These are phyloP conservation scores for Thomomys bottae DNA, from an alignment of 2,113 vertebrate species.

Conservation along the genomic window DNA sequence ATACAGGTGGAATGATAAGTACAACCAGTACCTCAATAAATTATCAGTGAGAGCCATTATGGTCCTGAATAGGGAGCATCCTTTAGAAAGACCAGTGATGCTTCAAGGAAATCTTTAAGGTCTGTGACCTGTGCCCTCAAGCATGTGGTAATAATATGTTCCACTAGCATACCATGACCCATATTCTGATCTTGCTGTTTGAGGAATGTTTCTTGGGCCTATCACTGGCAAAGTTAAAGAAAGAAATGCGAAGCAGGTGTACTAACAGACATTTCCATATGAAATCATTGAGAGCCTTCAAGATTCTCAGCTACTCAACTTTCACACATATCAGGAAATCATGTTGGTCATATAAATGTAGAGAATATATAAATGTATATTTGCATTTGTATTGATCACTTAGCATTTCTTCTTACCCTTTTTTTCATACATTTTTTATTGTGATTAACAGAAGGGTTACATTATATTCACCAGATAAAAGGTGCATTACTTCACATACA, in stretches of 20 bases:
- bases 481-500: too few species aligned
- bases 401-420: conserved; percentile 20
- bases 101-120: conserved; percentile 44
- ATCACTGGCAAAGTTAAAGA: conserved; percentile 19
- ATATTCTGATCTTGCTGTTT: conserved; percentile 51
- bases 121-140: conserved; percentile 26
- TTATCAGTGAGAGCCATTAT: neutral
- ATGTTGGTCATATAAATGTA: neutral
- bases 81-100: conserved; percentile 39
- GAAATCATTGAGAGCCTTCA: neutral
- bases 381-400: conserved; percentile 16
- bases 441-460: too few species aligned
- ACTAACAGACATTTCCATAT: conserved; percentile 31
- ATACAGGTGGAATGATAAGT: neutral
- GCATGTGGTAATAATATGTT: conserved; percentile 49
- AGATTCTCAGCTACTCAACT: neutral
- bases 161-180: conserved; percentile 15
- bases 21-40: conserved; percentile 23
- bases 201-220: conserved; percentile 35
- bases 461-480: too few species aligned
- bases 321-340: neutral
- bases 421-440: too few species aligned
- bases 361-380: neutral
- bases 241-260: conserved; percentile 48
- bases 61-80: conserved; percentile 6